phyloP scores from a whole-genome alignment of 2,888 invertebrate species.

The Caradrina kadenii region DNA sequence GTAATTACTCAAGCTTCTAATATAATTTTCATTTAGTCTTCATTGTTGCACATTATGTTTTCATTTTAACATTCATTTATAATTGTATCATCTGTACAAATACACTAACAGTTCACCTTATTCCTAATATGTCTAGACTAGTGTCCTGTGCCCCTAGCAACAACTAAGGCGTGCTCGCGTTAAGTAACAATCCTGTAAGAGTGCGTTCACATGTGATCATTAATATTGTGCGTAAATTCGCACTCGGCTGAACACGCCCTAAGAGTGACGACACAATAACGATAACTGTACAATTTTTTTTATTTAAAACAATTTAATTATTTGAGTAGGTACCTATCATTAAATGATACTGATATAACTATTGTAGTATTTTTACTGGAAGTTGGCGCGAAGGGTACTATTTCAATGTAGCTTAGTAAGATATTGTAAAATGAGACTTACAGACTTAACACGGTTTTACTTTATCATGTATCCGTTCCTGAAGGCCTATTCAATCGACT shows the following conservation, averaged over 20 bases:
- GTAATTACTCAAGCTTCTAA: conserved; percentile 10
- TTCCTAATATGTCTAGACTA: not conserved
- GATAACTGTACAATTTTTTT: not conserved
- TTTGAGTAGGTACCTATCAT: too few species aligned
- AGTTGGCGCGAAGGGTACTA: not conserved
- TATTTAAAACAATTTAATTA: too few species aligned
- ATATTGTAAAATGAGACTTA: not conserved
- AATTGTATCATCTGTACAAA: not conserved
- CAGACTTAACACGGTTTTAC: not conserved
- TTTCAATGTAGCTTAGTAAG: conserved; percentile 1
- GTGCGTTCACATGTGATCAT: too few species aligned
- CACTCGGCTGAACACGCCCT: too few species aligned
- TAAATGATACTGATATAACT: too few species aligned
- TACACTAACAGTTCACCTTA: conserved; percentile 2
- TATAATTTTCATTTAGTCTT: conserved; percentile 1
- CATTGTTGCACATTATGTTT: not conserved
- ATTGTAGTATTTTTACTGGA: not conserved
- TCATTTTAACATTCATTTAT: conserved; percentile 5
- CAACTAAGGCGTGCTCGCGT: too few species aligned
- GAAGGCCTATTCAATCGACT: not conserved
- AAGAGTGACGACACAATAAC: not conserved
- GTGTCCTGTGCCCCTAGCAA: not conserved
- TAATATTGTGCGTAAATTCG: too few species aligned
- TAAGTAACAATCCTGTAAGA: too few species aligned
- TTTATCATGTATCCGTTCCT: not conserved